Base-by-base conservation (phyloP, 2,113 vertebrate genomes). In the Echinops telfairi region DNA sequence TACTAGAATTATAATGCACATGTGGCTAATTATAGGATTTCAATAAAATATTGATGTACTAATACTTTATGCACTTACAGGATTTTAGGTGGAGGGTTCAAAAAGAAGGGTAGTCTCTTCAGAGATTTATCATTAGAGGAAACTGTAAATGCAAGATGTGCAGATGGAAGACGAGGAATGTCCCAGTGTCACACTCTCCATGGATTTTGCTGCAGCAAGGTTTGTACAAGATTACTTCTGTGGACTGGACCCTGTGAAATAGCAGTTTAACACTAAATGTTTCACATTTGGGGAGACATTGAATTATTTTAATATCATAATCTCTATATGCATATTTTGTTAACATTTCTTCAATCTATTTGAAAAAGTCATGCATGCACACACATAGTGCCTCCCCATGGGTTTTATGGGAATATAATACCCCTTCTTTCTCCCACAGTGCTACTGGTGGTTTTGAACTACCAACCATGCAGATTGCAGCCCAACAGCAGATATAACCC, bases 31-130 rank as follows among this genome's bases (percentile, higher is more conserved):
- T 98, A 98, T 97, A 97, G 96, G 93, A 97, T 98, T 98, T 97
- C 97, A 98, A 97, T 98, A 98, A 97, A 98, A 97, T 98, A 98
- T 98, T 97, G 95, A 98, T 97, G 92, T 27, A 58, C 71, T 95
- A 94, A 95, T 97, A 96, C 86, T 89, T 97, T 97, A 89, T 95
- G 88, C 90, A 88, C 89, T 96, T 95, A 94, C 33, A 95, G n/a
- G n/a, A 80, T 90, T 78, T 90, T 79, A 93, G 93, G 88, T 88
- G 71, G 9, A 88, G 71, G 76, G 76, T 94, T 95, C 90, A 88
- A 62, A 40, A 90, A 84, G 43, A n/a, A 87, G 62, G 1, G 3
- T 6, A 60, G 77, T 82, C 89, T 89, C 25, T 79, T 94, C 38
- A 76, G 81, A 91, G 70, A 16, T 87, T 89, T 71, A 85, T 89